Percentiles rank a stretch among this genome's conserved stretches.
Conservation (phyloP, 2,888 invertebrate genomes). For the Pachliopta kotzebuea region DNA sequence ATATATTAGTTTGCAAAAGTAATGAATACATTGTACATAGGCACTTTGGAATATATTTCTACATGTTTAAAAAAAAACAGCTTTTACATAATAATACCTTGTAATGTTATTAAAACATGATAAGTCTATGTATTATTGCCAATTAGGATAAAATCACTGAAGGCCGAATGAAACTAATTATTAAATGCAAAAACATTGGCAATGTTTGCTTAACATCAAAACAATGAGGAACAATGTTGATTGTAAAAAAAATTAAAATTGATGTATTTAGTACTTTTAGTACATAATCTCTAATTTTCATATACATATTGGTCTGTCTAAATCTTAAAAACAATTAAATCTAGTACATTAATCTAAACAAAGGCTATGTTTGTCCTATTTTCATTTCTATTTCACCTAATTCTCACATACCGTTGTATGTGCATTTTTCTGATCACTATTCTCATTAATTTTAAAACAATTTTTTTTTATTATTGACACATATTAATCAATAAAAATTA, state of each 20-base stretch:
- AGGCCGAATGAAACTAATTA: constrained; percentile 1
- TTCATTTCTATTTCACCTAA: not conserved
- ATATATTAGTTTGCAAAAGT: not conserved
- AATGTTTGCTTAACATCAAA: constrained; percentile 6
- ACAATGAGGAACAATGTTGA: not conserved
- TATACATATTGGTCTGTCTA: constrained; percentile 14
- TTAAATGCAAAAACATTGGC: constrained; percentile 22
- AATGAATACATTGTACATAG: constrained; percentile 1
- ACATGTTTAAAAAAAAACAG: not conserved
- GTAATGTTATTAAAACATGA: not conserved
- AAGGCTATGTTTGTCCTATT: not conserved
- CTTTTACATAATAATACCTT: not conserved
- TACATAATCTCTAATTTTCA: constrained; percentile 21
- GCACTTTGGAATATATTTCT: constrained; percentile 9
- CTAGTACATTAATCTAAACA: not conserved
- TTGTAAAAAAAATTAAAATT: constrained; percentile 1
- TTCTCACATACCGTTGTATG: not conserved
- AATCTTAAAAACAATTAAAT: constrained; percentile 16
- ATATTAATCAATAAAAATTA: constrained; percentile 10
- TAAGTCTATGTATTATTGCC: not conserved
- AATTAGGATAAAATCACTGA: not conserved
- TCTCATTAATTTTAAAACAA: not conserved
- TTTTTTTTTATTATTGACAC: constrained; percentile 8
- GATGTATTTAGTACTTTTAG: constrained; percentile 17
- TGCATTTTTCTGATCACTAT: not conserved